A percentile compares a stretch with the other conserved stretches of the same genome.
phyloP scores from a whole-genome alignment of 2,113 vertebrate genomes.

The Hippocampus barbouri region DNA sequence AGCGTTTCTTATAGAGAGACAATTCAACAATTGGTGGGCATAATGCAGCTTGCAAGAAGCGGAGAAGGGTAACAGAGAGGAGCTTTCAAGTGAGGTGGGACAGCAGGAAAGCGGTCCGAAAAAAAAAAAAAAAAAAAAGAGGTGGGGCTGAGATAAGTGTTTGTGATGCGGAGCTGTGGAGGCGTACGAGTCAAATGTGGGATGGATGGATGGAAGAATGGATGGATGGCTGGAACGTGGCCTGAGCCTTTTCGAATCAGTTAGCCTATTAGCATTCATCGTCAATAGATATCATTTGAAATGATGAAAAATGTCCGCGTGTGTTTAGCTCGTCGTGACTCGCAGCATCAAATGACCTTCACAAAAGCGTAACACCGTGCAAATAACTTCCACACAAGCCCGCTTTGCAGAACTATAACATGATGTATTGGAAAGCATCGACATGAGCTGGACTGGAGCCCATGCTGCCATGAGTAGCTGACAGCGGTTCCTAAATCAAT shows the following conservation, averaged over 20 bases:
- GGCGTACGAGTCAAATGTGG: constrained; percentile 61
- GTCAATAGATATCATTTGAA: background rate
- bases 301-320: background rate
- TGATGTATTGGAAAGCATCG: background rate
- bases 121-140: constrained; percentile 6
- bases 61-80: constrained; percentile 26
- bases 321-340: background rate
- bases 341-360: constrained; percentile 17
- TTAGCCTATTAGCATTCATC: background rate
- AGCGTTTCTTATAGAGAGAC: constrained; percentile 22
- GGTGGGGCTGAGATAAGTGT: constrained; percentile 28
- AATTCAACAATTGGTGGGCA: constrained; percentile 45
- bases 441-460: background rate
- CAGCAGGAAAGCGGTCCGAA: constrained; percentile 27
- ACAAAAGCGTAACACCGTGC: background rate
- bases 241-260: background rate
- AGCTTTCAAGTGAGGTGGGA: constrained; percentile 38
- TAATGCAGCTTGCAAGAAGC: constrained; percentile 46
- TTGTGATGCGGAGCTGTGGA: constrained; percentile 60
- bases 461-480: constrained; percentile 1
- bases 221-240: background rate
- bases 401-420: constrained; percentile 6
- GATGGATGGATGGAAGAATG: constrained; percentile 43
- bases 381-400: background rate
- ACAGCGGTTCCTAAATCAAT: constrained; percentile 15